Percentiles rank a stretch among this genome's conserved stretches.
Conservation (phyloP, 2,888 invertebrate genomes). For the Hipparchia semele region DNA sequence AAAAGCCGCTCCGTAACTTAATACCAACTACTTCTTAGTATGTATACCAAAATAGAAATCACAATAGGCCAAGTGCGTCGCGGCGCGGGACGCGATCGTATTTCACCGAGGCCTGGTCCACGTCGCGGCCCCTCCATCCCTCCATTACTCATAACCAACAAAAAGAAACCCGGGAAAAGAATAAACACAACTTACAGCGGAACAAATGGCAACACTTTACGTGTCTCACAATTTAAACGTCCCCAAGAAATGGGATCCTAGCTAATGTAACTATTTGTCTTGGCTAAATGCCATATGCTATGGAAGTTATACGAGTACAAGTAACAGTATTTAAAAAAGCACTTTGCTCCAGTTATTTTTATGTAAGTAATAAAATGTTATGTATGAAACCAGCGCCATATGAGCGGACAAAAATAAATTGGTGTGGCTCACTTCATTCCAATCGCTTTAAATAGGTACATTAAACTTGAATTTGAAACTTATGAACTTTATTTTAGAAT, state of each 20-base stretch:
- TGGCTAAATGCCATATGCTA: slow-evolving; percentile 59
- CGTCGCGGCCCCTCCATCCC: slow-evolving; percentile 60
- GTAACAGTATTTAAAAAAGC: neutral
- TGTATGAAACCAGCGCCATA: too few relatives aligned
- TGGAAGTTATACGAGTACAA: slow-evolving; percentile 1
- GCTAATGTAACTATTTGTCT: slow-evolving; percentile 72
- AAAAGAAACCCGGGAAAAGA: slow-evolving; percentile 64
- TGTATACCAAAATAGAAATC: slow-evolving; percentile 40
- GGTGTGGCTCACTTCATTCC: too few relatives aligned
- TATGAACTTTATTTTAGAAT: too few relatives aligned
- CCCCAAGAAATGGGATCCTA: slow-evolving; percentile 67
- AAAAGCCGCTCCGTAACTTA: too few relatives aligned
- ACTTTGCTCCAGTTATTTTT: neutral
- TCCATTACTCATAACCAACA: slow-evolving; percentile 70
- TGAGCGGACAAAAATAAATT: too few relatives aligned
- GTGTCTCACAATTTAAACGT: slow-evolving; percentile 74
- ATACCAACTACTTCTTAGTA: too few relatives aligned
- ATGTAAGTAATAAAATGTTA: neutral
- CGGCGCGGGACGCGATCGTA: slow-evolving; percentile 58
- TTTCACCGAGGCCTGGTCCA: slow-evolving; percentile 57
- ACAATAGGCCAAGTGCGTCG: slow-evolving; percentile 56
- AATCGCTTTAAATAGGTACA: too few relatives aligned
- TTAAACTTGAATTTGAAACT: too few relatives aligned
- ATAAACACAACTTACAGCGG: slow-evolving; percentile 71
- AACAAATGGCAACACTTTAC: slow-evolving; percentile 77